A percentile compares a stretch with the other conserved stretches of the same genome.
phyloP scores from a whole-genome alignment of 2,797 vertebrate genomes.

The Malurus splendens region DNA sequence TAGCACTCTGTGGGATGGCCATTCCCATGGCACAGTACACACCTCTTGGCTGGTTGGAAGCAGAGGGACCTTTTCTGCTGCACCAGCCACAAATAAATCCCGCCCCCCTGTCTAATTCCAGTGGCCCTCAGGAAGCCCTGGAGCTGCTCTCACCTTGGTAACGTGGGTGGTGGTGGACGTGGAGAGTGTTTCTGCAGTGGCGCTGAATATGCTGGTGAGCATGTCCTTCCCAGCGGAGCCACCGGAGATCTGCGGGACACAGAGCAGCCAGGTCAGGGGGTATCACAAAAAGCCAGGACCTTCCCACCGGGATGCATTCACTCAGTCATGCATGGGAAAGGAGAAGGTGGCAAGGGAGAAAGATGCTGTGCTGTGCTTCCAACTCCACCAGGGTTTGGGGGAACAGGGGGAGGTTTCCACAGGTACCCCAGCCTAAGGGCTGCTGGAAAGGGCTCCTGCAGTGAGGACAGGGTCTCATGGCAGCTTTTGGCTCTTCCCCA shows the following conservation, averaged over 20 bases:
- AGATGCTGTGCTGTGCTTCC: not conserved
- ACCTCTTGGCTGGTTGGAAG: not conserved
- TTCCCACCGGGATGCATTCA: not conserved
- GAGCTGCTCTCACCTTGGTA: constrained; percentile 85
- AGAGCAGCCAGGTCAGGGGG: not conserved
- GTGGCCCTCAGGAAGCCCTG: not conserved
- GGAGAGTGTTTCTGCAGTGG: constrained; percentile 88
- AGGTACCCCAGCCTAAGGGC: not conserved
- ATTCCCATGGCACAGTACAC: not conserved
- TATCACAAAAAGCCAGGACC: not conserved
- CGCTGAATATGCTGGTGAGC: constrained; percentile 75
- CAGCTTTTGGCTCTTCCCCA: not conserved
- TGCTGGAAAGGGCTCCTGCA: not conserved
- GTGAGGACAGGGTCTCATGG: not conserved
- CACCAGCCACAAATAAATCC: not conserved
- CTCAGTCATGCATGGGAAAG: not conserved
- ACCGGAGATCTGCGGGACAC: constrained; percentile 62
- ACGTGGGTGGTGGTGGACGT: constrained; percentile 96
- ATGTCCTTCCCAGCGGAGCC: constrained; percentile 65
- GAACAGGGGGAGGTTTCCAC: not conserved
- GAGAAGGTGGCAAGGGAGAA: not conserved
- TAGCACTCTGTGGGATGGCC: accelerated
- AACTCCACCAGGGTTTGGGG: not conserved
- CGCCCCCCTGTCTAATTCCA: not conserved
- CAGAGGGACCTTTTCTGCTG: not conserved